Percentiles rank a stretch among this genome's conserved stretches.
phyloP scores from a whole-genome alignment of 2,888 invertebrate species.

The Drosophila macrothrix region DNA sequence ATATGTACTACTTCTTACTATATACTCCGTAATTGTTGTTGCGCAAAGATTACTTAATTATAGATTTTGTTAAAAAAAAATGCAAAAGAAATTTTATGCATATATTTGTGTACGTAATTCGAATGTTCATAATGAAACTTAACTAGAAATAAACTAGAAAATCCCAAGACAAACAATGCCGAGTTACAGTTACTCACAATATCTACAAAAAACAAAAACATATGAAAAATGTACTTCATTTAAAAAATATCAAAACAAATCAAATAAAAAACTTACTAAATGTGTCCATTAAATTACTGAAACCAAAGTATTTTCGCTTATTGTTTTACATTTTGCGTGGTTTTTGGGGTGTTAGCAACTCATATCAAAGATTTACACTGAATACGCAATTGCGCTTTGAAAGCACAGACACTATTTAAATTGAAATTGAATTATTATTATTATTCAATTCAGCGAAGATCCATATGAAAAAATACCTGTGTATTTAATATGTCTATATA shows the following conservation, averaged over 20 bases:
- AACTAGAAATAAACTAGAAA: constrained; percentile 25
- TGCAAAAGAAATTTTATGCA: constrained; percentile 45
- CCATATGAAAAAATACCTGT: neutral
- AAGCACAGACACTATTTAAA: constrained; percentile 41
- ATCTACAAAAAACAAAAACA: constrained; percentile 31
- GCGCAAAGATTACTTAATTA: constrained; percentile 21
- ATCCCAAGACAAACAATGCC: constrained; percentile 14
- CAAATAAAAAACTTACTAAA: constrained; percentile 62
- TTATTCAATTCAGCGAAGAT: constrained; percentile 13
- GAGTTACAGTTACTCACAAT: constrained; percentile 35
- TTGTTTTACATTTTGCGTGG: neutral
- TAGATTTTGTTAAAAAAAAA: constrained; percentile 43
- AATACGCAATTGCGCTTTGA: constrained; percentile 6
- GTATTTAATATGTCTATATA: neutral
- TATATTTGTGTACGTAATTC: constrained; percentile 78
- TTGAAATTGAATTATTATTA: constrained; percentile 44
- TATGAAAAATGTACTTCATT: constrained; percentile 51
- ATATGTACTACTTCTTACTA: constrained; percentile 25
- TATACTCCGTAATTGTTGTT: constrained; percentile 38
- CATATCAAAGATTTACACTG: neutral
- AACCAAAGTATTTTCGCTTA: constrained; percentile 2
- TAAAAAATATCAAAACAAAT: constrained; percentile 45
- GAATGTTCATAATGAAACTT: constrained; percentile 58
- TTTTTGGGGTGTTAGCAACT: neutral
- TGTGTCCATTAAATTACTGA: constrained; percentile 70